These are phyloP conservation scores for Paraplagusia blochii DNA, from an alignment of 2,113 vertebrate genomes.

Conservation along the genomic window DNA sequence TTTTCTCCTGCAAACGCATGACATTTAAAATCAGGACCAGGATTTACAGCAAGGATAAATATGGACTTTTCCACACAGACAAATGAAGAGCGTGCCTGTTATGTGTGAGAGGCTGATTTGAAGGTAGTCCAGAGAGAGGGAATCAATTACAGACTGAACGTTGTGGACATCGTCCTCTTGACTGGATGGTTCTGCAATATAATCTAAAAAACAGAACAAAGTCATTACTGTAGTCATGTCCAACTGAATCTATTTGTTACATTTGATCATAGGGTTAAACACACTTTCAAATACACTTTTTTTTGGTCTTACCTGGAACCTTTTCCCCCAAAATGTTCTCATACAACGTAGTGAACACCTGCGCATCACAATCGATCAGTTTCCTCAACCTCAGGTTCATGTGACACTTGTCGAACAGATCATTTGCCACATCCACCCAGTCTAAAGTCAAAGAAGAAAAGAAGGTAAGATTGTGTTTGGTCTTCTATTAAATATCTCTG, in stretches of 20 bases:
- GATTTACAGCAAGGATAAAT: neutral
- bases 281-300: neutral
- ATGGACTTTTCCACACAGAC: neutral
- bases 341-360: slow-evolving; percentile 85
- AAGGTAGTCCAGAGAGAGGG: slow-evolving; percentile 93
- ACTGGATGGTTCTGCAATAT: slow-evolving; percentile 77
- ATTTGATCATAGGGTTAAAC: no score
- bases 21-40: neutral
- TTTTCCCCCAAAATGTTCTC: slow-evolving; percentile 88
- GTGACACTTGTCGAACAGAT: slow-evolving; percentile 85
- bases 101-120: slow-evolving; percentile 98
- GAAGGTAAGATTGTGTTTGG: neutral
- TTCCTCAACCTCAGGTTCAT: slow-evolving; percentile 76
- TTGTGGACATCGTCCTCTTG: slow-evolving; percentile 93
- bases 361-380: slow-evolving; percentile 86
- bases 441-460: slow-evolving; percentile 69
- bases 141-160: slow-evolving; percentile 92
- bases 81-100: slow-evolving; percentile 71
- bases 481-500: no score
- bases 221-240: no score
- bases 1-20: slow-evolving; percentile 84
- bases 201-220: slow-evolving; percentile 73
- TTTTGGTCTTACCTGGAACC: slow-evolving; percentile 85
- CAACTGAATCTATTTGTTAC: no score
- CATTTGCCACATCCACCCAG: slow-evolving; percentile 88